These are phyloP conservation scores for Steatornis caripensis DNA, from an alignment of 2,113 vertebrate species.

Conservation along the genomic window DNA sequence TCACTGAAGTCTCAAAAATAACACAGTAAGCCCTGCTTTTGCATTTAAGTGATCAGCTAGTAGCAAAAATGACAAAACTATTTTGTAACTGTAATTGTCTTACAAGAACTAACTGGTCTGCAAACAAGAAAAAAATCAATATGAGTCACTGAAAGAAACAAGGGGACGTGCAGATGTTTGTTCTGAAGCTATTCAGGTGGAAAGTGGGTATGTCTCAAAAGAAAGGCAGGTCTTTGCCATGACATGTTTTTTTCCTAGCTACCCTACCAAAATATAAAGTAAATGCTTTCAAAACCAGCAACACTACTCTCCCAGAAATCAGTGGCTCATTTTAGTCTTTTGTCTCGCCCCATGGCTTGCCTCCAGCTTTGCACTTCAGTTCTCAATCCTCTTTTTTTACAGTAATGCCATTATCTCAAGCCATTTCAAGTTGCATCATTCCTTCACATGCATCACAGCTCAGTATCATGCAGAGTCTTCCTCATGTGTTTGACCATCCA, in stretches of 20 bases:
- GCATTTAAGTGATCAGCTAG: background rate
- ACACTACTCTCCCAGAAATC: background rate
- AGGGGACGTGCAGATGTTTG: slow-evolving; percentile 16
- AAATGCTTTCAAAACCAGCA: background rate
- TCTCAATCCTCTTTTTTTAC: background rate
- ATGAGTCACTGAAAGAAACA: background rate
- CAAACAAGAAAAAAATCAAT: background rate
- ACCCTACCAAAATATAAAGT: background rate
- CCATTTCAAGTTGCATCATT: background rate
- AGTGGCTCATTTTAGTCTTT: background rate
- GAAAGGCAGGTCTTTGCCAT: background rate
- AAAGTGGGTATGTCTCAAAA: slow-evolving; percentile 27
- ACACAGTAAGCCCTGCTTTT: background rate
- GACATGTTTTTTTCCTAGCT: background rate
- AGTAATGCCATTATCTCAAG: background rate
- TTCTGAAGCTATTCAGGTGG: slow-evolving; percentile 43
- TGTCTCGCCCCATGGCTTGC: background rate
- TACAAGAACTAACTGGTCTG: background rate
- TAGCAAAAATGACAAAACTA: background rate
- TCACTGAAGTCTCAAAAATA: background rate
- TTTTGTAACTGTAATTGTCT: background rate
- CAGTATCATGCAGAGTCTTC: background rate
- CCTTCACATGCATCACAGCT: background rate
- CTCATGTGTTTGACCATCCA: background rate
- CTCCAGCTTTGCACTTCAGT: background rate